phyloP scores from a whole-genome alignment of 2,888 invertebrate species.

The Ischnura elegans region DNA sequence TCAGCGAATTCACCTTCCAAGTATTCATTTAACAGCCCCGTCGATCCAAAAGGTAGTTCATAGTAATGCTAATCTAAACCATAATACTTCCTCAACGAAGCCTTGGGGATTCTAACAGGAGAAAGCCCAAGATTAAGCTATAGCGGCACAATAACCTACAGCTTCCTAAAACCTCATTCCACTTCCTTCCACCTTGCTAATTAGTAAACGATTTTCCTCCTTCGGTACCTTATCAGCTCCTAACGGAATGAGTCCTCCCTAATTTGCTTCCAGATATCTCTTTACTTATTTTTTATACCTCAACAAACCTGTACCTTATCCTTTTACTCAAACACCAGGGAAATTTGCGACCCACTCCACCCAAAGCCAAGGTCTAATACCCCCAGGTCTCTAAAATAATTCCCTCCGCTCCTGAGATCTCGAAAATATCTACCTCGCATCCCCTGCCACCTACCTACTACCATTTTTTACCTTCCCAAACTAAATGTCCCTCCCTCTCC shows the following conservation, averaged over 20 bases:
- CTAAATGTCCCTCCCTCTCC: neutral
- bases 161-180: neutral
- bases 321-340: neutral
- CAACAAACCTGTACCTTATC: neutral
- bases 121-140: neutral
- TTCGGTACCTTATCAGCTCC: slow-evolving; percentile 34
- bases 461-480: neutral
- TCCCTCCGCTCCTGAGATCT: slow-evolving; percentile 19
- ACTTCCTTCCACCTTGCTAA: slow-evolving; percentile 18
- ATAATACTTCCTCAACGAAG: neutral
- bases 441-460: neutral
- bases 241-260: neutral
- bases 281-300: neutral
- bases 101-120: neutral
- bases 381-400: neutral
- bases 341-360: neutral
- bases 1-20: no score
- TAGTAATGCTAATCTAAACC: neutral
- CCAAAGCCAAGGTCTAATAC: neutral
- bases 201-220: slow-evolving; percentile 60
- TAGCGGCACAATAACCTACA: neutral
- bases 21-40: no score
- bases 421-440: neutral
- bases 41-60: no score
- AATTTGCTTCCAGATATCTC: slow-evolving; percentile 27